Conservation (phyloP, 1,140 invertebrate species). For the Penaeus chinensis region DNA sequence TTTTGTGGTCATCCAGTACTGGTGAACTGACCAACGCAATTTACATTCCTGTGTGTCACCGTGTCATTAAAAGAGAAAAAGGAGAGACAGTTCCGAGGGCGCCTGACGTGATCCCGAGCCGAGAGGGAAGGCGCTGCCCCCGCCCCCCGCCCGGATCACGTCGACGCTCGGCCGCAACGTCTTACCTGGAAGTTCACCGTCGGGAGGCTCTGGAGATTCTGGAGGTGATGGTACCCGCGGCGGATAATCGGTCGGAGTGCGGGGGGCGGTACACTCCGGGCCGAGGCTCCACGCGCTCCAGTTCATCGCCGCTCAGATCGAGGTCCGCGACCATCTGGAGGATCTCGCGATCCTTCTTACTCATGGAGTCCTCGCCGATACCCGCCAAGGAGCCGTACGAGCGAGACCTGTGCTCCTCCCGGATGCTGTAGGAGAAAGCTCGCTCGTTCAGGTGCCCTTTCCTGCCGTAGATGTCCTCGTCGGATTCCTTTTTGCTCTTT, state of each 20-base stretch:
- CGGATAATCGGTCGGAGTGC: constrained; percentile 45
- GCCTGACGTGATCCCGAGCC: no score
- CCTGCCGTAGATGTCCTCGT: constrained; percentile 79
- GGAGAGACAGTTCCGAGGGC: no score
- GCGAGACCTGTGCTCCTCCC: constrained; percentile 89
- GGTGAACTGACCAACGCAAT: no score
- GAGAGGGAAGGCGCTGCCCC: neutral
- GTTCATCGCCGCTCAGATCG: constrained; percentile 82
- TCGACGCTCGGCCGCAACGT: neutral
- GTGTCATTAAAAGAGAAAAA: no score
- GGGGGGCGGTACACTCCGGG: constrained; percentile 64
- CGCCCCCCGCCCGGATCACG: neutral
- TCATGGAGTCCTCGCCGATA: constrained; percentile 75
- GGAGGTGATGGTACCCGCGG: constrained; percentile 55
- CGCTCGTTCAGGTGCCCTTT: constrained; percentile 93
- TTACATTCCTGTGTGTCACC: no score
- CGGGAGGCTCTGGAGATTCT: constrained; percentile 59
- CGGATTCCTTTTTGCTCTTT: constrained; percentile 65
- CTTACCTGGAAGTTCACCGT: constrained; percentile 16
- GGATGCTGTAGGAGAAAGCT: constrained; percentile 93
- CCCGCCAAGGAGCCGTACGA: constrained; percentile 91
- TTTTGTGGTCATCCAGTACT: no score
- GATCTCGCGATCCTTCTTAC: constrained; percentile 74
- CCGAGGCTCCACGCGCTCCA: constrained; percentile 72
- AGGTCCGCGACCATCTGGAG: constrained; percentile 90